Conservation (phyloP, 2,797 vertebrate species). For the Enteromius viviparus region DNA sequence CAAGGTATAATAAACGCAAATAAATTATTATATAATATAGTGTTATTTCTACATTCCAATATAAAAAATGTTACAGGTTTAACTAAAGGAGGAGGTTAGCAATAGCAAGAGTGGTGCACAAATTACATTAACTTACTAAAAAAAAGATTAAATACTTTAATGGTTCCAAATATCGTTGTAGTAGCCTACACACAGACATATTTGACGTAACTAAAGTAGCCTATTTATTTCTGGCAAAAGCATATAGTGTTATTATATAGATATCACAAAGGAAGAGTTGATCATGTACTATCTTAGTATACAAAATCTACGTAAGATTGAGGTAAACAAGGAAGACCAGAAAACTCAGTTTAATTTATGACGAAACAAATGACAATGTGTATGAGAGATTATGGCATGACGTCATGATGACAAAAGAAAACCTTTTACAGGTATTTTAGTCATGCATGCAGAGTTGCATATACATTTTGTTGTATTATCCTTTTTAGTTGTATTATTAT, state of each 20-base stretch:
- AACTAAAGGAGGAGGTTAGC: neutral
- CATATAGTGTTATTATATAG: neutral
- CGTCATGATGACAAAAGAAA: constrained; percentile 66
- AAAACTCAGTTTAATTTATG: neutral
- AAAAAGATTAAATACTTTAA: neutral
- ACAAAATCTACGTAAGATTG: neutral
- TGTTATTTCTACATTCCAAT: neutral
- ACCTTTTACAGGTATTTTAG: neutral
- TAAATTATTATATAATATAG: neutral
- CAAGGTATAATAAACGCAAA: neutral
- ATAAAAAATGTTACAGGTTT: neutral
- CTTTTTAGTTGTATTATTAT: neutral
- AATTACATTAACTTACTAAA: neutral
- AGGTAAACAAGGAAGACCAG: neutral
- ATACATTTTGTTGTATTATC: neutral
- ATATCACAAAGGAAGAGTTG: neutral
- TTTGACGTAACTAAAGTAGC: neutral
- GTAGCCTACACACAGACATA: neutral
- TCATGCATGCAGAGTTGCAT: neutral
- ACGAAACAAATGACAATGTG: too few relatives aligned
- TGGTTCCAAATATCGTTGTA: neutral
- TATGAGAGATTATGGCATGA: constrained; percentile 55
- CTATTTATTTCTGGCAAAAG: neutral
- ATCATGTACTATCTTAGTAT: neutral
- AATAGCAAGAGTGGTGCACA: too few relatives aligned